Evolutionary conservation across 2,113 vertebrate species (phyloP).

Genomic region (Zosterops borbonicus): DNA sequence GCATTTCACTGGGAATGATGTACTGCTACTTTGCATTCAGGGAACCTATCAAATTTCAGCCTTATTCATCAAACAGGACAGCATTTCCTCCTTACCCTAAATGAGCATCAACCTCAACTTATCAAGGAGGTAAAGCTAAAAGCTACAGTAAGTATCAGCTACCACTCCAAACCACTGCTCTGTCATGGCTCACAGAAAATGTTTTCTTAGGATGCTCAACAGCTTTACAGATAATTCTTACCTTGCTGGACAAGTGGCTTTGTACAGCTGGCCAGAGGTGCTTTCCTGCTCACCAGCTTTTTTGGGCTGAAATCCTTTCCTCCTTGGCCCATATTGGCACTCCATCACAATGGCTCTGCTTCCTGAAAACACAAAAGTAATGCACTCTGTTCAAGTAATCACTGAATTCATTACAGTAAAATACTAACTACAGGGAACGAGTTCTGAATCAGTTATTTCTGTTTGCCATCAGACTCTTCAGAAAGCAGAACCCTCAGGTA

Average conservation of each 20-base stretch:
- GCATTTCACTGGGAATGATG: neutral
- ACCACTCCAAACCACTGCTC: neutral
- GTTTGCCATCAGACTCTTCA: neutral
- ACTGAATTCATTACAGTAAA: neutral
- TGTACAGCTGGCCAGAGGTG: slow-evolving; percentile 73
- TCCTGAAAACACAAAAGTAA: slow-evolving; percentile 71
- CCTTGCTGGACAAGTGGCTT: slow-evolving; percentile 84
- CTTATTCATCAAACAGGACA: neutral
- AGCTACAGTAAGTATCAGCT: neutral
- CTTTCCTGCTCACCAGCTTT: slow-evolving; percentile 75
- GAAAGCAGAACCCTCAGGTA: neutral
- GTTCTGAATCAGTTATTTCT: neutral
- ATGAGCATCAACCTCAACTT: neutral
- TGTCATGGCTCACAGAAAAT: neutral
- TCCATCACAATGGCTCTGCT: slow-evolving; percentile 90
- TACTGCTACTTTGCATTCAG: neutral
- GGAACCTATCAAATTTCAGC: neutral
- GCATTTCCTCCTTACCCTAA: neutral
- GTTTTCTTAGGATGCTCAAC: neutral
- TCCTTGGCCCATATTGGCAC: slow-evolving; percentile 85
- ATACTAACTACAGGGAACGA: neutral
- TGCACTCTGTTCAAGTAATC: neutral
- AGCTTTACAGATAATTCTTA: slow-evolving; percentile 49
- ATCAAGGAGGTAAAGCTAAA: neutral
- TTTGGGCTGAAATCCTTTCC: slow-evolving; percentile 83